These are phyloP conservation scores for Cheilosia impressa DNA, from an alignment of 2,888 invertebrate species.

Conservation along the genomic window DNA sequence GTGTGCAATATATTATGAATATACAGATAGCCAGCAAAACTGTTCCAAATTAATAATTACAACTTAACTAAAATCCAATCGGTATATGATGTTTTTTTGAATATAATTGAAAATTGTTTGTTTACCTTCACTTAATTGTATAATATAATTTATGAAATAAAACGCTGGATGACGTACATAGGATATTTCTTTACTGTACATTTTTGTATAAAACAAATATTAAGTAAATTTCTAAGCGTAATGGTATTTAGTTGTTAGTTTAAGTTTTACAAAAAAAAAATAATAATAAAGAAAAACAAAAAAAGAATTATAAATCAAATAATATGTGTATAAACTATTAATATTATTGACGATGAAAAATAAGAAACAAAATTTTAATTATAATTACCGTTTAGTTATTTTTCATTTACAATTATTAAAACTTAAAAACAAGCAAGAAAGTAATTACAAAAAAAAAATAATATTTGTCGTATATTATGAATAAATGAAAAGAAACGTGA, in stretches of 20 bases:
- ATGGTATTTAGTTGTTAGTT: conserved; percentile 72
- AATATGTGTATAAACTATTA: conserved; percentile 72
- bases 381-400: conserved; percentile 68
- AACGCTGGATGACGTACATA: conserved; percentile 68
- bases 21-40: conserved; percentile 61
- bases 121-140: conserved; percentile 24
- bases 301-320: conserved; percentile 49
- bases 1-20: conserved; percentile 70
- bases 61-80: background rate
- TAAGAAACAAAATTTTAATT: conserved; percentile 22
- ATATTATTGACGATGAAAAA: conserved; percentile 52
- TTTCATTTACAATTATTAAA: conserved; percentile 66
- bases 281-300: conserved; percentile 20
- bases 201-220: conserved; percentile 73
- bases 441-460: conserved; percentile 37
- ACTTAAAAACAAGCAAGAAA: conserved; percentile 35
- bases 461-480: conserved; percentile 76
- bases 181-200: conserved; percentile 61
- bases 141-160: conserved; percentile 37
- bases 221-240: conserved; percentile 57
- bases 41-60: background rate
- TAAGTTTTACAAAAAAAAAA: conserved; percentile 65
- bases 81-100: conserved; percentile 4
- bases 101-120: conserved; percentile 1
- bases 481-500: conserved; percentile 71